phyloP scores from a whole-genome alignment of 2,113 vertebrate species.

The Indri indri region DNA sequence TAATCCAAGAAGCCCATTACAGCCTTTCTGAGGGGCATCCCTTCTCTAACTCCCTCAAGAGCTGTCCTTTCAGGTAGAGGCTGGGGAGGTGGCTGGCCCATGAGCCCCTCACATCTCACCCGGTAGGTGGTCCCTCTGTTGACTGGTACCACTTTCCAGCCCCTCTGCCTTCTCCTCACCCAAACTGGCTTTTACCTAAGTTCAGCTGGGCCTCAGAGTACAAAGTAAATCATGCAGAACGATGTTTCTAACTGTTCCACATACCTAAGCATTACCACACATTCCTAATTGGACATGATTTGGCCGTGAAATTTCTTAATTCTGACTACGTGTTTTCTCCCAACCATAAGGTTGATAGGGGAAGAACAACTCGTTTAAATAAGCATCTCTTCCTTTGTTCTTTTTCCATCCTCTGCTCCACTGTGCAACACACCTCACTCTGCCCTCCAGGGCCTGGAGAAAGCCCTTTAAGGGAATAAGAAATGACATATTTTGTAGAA shows the following conservation, averaged over 20 bases:
- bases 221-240: neutral
- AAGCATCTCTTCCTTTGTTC: constrained; percentile 27
- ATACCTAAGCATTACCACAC: constrained; percentile 21
- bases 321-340: constrained; percentile 39
- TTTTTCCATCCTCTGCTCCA: neutral
- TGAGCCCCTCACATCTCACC: neutral
- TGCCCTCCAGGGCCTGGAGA: neutral
- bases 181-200: neutral
- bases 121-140: constrained; percentile 12
- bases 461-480: neutral
- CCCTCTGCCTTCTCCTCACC: neutral
- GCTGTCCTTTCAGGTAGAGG: neutral
- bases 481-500: neutral
- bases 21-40: neutral
- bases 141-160: neutral
- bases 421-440: neutral
- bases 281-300: constrained; percentile 62
- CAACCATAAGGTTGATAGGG: neutral
- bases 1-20: neutral
- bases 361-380: neutral
- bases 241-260: constrained; percentile 15
- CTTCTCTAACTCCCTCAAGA: neutral
- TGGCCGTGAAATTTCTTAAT: constrained; percentile 59
- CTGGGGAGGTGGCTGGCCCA: neutral
- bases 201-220: constrained; percentile 31